Conservation (phyloP, 2,888 invertebrate species). For the Xylota segnis region DNA sequence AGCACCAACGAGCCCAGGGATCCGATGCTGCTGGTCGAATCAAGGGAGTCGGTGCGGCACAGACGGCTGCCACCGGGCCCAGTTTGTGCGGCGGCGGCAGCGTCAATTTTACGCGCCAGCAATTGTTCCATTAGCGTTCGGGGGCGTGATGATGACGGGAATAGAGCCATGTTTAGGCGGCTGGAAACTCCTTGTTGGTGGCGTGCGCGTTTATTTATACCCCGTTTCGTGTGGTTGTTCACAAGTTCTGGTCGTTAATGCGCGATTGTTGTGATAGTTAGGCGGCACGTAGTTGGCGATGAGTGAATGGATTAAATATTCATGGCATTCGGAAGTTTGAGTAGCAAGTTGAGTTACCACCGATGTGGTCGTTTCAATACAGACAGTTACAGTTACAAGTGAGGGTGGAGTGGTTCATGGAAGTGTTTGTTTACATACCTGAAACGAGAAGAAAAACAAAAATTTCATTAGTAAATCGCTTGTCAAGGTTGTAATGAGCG, state of each 20-base stretch:
- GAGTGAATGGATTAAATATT: slow-evolving; percentile 3
- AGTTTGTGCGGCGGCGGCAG: slow-evolving; percentile 85
- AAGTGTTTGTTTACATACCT: slow-evolving; percentile 50
- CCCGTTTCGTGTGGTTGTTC: neutral
- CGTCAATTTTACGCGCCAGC: slow-evolving; percentile 93
- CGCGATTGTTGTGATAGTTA: slow-evolving; percentile 23
- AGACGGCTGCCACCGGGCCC: slow-evolving; percentile 85
- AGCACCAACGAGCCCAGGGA: slow-evolving; percentile 87
- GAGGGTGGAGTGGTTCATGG: neutral
- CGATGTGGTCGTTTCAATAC: neutral
- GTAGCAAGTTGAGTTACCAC: neutral
- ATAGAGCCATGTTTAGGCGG: slow-evolving; percentile 81
- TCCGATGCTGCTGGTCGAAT: slow-evolving; percentile 90
- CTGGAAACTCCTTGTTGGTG: slow-evolving; percentile 3
- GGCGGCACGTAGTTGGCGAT: slow-evolving; percentile 19
- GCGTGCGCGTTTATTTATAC: neutral
- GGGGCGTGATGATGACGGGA: slow-evolving; percentile 87
- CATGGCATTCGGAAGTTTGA: slow-evolving; percentile 9
- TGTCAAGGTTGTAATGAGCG: neutral
- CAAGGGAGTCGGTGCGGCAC: slow-evolving; percentile 91
- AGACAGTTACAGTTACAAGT: neutral
- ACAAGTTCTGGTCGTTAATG: neutral
- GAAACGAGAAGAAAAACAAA: slow-evolving; percentile 10
- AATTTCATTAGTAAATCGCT: neutral
- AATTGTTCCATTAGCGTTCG: slow-evolving; percentile 92